Percentiles rank a stretch among this genome's conserved stretches.
These are phyloP conservation scores for Athripsodes cinereus DNA, from an alignment of 2,888 invertebrate genomes.

Conservation along the genomic window DNA sequence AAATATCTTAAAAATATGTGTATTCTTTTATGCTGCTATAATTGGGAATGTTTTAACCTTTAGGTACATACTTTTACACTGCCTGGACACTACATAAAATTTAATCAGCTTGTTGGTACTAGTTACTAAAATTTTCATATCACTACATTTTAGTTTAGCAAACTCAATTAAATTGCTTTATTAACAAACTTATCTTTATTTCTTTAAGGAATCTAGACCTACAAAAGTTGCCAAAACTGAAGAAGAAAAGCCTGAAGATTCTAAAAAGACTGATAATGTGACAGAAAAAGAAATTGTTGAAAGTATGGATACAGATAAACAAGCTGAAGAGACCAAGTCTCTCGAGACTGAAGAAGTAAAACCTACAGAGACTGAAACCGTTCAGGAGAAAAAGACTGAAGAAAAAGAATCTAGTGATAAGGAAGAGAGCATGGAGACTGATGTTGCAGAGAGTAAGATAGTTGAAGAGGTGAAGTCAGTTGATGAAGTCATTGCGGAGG, in stretches of 20 bases:
- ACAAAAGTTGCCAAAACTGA: constrained; percentile 49
- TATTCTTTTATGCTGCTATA: too few species aligned
- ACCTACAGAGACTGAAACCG: constrained; percentile 27
- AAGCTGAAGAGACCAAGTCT: constrained; percentile 25
- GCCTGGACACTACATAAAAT: too few species aligned
- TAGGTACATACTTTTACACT: too few species aligned
- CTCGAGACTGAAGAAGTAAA: constrained; percentile 25
- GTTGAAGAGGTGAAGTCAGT: constrained; percentile 31
- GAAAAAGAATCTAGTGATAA: constrained; percentile 26
- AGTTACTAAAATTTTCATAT: too few species aligned
- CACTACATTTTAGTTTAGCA: too few species aligned
- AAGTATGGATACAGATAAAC: constrained; percentile 24
- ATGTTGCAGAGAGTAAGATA: constrained; percentile 30
- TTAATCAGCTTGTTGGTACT: too few species aligned
- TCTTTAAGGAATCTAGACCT: constrained; percentile 37
- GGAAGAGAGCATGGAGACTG: constrained; percentile 23
- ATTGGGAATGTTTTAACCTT: too few species aligned
- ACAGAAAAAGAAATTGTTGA: constrained; percentile 11
- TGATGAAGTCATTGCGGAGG: constrained; percentile 32
- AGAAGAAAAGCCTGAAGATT: neutral
- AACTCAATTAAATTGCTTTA: too few species aligned
- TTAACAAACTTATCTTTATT: neutral
- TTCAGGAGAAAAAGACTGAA: constrained; percentile 25
- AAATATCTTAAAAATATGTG: too few species aligned
- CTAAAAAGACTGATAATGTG: constrained; percentile 6